Evolutionary conservation across 2,797 vertebrate species (phyloP).

Genomic region (Muscicapa striata): DNA sequence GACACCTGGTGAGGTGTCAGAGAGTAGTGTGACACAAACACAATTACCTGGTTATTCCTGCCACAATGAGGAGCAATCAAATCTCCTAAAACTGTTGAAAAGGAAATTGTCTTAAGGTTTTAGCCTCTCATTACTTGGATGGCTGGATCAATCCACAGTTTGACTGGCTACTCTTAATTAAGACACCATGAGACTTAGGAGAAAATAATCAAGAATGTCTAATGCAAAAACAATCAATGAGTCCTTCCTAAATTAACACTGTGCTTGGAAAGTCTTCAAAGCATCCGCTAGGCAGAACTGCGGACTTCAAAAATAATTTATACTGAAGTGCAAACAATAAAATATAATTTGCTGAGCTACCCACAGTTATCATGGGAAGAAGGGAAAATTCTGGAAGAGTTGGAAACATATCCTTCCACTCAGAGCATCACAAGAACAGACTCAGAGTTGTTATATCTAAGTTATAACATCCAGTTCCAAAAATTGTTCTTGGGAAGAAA

Average conservation of each 20-base stretch:
- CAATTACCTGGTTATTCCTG: neutral
- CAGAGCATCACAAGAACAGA: neutral
- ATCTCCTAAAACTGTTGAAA: neutral
- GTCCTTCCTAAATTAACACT: neutral
- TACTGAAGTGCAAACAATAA: neutral
- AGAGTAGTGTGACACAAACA: neutral
- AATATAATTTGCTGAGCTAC: neutral
- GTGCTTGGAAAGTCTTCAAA: neutral
- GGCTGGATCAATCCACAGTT: neutral
- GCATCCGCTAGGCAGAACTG: neutral
- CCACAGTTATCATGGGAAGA: neutral
- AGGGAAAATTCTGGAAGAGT: neutral
- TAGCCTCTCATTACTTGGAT: neutral
- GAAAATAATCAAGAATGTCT: neutral
- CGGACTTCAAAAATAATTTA: neutral
- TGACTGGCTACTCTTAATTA: neutral
- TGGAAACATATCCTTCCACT: neutral
- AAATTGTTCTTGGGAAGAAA: neutral
- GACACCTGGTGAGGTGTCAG: neutral
- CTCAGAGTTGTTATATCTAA: neutral
- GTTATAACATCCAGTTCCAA: neutral
- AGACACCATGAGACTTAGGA: neutral
- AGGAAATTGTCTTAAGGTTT: neutral
- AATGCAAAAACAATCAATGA: neutral
- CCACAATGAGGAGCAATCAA: neutral